Percentiles rank a stretch among this genome's conserved stretches.
These are phyloP conservation scores for Oxytorus armatus DNA, from an alignment of 2,888 invertebrate species.

Conservation along the genomic window DNA sequence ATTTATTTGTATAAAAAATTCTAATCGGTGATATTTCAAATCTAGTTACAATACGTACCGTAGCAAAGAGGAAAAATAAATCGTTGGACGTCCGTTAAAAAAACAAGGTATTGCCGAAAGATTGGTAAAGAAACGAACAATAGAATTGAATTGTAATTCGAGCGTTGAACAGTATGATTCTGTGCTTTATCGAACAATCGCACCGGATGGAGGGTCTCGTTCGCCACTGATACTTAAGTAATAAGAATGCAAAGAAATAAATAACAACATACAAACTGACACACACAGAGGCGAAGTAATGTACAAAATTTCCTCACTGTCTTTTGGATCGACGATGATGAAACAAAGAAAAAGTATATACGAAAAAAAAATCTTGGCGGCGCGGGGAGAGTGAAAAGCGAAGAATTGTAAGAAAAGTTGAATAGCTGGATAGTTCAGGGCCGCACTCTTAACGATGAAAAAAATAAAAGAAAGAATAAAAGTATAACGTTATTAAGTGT, in stretches of 20 bases:
- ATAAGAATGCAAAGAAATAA: conserved; percentile 8
- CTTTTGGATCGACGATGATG: conserved; percentile 67
- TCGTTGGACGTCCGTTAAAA: conserved; percentile 59
- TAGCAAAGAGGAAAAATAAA: neutral
- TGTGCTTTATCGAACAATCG: conserved; percentile 16
- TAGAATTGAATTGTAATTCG: conserved; percentile 2
- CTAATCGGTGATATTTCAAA: neutral
- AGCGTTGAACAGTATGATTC: neutral
- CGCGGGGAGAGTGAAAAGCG: conserved; percentile 18
- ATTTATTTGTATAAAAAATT: neutral
- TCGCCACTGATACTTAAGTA: conserved; percentile 58
- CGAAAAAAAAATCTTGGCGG: conserved; percentile 37
- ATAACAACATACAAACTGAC: conserved; percentile 15
- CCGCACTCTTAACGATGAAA: conserved; percentile 68
- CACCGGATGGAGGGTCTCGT: neutral
- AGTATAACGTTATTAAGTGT: conserved; percentile 80
- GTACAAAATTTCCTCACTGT: conserved; percentile 77
- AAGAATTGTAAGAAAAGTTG: conserved; percentile 52
- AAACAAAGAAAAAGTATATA: conserved; percentile 47
- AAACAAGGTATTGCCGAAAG: conserved; percentile 56
- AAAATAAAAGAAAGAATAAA: conserved; percentile 58
- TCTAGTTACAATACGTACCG: neutral
- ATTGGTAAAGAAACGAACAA: neutral
- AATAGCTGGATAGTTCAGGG: conserved; percentile 68
- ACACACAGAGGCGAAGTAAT: conserved; percentile 64